Conservation (phyloP, 2,113 vertebrate genomes). For the Lipophrys pholis region DNA sequence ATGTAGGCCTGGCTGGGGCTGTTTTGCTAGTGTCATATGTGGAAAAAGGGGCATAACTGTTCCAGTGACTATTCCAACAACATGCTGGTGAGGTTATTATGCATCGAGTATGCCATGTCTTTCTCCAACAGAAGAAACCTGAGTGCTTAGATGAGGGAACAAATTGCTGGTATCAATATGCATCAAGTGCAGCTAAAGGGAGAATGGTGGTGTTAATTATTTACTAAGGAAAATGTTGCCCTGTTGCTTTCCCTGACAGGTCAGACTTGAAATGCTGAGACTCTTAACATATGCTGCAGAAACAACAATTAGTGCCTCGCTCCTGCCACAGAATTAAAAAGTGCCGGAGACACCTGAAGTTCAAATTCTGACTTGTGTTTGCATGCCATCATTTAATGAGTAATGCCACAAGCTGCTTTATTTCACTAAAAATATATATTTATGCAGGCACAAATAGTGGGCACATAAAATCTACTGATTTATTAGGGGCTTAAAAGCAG, state of each 20-base stretch:
- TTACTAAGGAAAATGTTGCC: constrained; percentile 65
- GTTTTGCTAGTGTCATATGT: constrained; percentile 18
- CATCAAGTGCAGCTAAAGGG: constrained; percentile 50
- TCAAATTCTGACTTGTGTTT: constrained; percentile 14
- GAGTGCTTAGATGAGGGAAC: constrained; percentile 62
- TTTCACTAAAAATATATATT: constrained; percentile 16
- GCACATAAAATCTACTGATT: constrained; percentile 22
- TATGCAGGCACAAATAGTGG: neutral
- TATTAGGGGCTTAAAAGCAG: constrained; percentile 20
- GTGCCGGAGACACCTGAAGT: no score
- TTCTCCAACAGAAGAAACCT: constrained; percentile 56
- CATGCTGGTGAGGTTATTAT: constrained; percentile 54
- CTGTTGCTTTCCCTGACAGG: constrained; percentile 68
- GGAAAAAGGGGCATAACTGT: constrained; percentile 16
- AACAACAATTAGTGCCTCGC: constrained; percentile 56
- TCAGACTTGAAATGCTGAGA: constrained; percentile 70
- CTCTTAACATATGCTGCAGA: constrained; percentile 58
- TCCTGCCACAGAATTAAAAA: constrained; percentile 65
- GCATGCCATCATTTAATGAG: constrained; percentile 3
- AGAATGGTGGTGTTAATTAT: constrained; percentile 71
- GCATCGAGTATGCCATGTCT: constrained; percentile 53
- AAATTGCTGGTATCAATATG: constrained; percentile 74
- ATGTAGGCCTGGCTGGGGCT: constrained; percentile 1
- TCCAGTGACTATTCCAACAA: neutral
- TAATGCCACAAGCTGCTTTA: constrained; percentile 17